Evolutionary conservation across 2,113 vertebrate genomes (phyloP), one percentile per base, ranked within the genome.

Genomic region (Corythornis madagascariensis): DNA sequence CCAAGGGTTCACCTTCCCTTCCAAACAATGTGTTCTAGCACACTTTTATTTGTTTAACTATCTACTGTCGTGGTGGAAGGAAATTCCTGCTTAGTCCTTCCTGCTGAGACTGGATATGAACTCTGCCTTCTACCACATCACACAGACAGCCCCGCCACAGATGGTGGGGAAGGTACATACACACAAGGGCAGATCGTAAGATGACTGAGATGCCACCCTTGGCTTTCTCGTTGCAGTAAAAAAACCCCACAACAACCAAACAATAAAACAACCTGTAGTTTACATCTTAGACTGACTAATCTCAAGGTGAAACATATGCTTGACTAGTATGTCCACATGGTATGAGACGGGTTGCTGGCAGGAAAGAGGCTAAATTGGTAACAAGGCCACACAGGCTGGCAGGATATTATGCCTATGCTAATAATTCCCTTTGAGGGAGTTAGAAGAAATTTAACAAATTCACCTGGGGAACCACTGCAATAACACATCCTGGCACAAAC

Each of bases 51-150:
- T 75, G 57, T 70, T 17, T 55, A 47, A 35, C 14, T 59, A 7
- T 20, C 12, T 43, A 1, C 13, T 84, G 84, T 18, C 14, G 20
- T 31, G 13, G 11, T 1, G 8, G 18, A 83, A 77, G n/a, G 52
- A 65, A 83, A 60, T 80, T 79, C 24, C 35, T 72, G 33, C 43
- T 83, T 2, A 1, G 9, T 56, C 56, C 43, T 77, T 90, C 57
- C 53, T 67, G 56, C n/a, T 83, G 26, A 59, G 55, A 3, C 42
- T 45, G 42, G n/a, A 17, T 79, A 60, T n/a, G n/a, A 73, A 18
- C 0, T 0, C 20, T 76, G 33, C 47, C 10, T 86, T 88, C 28
- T 66, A 20, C 19, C 3, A 0, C 38, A 11, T 25, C 7, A 3
- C 2, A 0, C 25, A 4, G 3, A 10, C 53, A 82, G 18, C 45